Percentiles rank a stretch among this genome's conserved stretches.
These are phyloP conservation scores for Zaprionus capensis DNA, from an alignment of 1,140 invertebrate genomes.

Conservation along the genomic window DNA sequence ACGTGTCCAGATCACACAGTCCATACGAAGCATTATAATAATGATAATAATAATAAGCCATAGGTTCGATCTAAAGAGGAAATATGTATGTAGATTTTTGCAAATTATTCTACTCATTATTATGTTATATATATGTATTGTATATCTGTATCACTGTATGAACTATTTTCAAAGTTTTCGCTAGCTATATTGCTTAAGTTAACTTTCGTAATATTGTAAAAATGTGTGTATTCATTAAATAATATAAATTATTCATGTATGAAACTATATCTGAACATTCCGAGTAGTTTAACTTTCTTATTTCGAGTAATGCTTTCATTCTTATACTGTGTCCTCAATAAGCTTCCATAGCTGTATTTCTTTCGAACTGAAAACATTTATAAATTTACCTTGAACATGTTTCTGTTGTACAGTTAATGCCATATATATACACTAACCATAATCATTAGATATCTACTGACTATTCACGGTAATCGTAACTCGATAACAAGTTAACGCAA, in stretches of 20 bases:
- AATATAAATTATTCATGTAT: background rate
- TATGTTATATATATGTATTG: background rate
- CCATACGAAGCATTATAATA: constrained; percentile 8
- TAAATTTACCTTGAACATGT: background rate
- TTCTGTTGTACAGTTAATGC: constrained; percentile 49
- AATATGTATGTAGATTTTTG: constrained; percentile 2
- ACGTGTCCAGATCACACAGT: constrained; percentile 22
- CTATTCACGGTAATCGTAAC: background rate
- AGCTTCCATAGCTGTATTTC: constrained; percentile 29
- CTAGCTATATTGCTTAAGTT: constrained; percentile 9
- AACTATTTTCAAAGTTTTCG: constrained; percentile 11
- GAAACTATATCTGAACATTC: constrained; percentile 31
- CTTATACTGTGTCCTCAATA: background rate
- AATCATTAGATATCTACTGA: constrained; percentile 11
- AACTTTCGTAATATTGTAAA: constrained; percentile 24
- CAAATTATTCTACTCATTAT: constrained; percentile 30
- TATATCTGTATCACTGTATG: background rate
- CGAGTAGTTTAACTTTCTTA: constrained; percentile 25
- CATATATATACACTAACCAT: constrained; percentile 14
- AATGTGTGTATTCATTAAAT: constrained; percentile 3
- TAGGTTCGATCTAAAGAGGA: constrained; percentile 19
- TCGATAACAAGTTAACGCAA: background rate
- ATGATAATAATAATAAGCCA: constrained; percentile 20
- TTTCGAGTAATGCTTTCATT: background rate
- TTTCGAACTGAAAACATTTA: background rate